phyloP scores from a whole-genome alignment of 2,797 vertebrate genomes.

The Phylloscopus collybita region DNA sequence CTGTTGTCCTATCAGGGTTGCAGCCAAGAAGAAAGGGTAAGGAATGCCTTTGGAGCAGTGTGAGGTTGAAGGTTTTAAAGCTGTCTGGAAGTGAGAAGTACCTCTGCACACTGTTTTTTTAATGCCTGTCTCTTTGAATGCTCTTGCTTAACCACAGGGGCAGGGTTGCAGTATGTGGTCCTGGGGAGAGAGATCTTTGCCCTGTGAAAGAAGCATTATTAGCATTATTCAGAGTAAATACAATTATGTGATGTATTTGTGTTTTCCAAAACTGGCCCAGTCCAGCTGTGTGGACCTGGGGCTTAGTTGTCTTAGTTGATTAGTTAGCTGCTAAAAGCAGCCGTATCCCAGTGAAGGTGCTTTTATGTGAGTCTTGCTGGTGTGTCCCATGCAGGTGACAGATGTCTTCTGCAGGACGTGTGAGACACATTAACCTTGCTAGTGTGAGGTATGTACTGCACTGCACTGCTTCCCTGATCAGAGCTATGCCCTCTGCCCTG shows the following conservation, averaged over 20 bases:
- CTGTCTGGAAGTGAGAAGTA: not conserved
- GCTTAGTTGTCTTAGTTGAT: not conserved
- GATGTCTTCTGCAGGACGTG: not conserved
- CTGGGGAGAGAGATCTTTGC: not conserved
- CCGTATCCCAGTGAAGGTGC: fast-evolving
- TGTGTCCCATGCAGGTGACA: not conserved
- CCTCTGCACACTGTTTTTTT: not conserved
- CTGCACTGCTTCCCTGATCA: not conserved
- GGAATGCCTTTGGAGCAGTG: fast-evolving
- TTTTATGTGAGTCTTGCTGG: not conserved
- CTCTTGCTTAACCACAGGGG: not conserved
- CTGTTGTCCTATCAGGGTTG: not conserved
- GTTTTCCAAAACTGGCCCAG: not conserved
- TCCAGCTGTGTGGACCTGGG: not conserved
- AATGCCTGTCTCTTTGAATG: not conserved
- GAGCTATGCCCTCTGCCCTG: not conserved
- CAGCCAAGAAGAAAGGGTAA: not conserved
- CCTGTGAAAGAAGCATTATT: not conserved
- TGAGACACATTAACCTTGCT: not conserved
- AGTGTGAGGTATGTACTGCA: not conserved
- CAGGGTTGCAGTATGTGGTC: not conserved
- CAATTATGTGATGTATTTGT: not conserved
- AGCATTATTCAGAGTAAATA: not conserved
- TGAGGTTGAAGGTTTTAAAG: not conserved
- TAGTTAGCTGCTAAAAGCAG: not conserved